Percentiles rank a stretch among this genome's conserved stretches.
phyloP scores from a whole-genome alignment of 1,140 invertebrate species.

The Drosophila sproati region DNA sequence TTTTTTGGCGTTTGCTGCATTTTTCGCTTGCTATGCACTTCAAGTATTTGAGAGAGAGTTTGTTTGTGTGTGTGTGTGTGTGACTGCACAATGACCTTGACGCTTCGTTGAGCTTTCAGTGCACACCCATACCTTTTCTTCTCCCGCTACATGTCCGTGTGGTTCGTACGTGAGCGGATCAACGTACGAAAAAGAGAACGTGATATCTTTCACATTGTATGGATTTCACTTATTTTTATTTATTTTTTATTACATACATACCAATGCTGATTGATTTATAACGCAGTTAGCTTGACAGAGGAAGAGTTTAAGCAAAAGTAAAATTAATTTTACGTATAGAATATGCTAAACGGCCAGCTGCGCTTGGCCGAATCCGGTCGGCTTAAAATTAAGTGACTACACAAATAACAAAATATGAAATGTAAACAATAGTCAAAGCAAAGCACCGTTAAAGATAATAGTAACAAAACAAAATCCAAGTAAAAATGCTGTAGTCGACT shows the following conservation, averaged over 20 bases:
- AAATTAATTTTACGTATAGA: not conserved
- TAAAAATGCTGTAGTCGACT: not conserved
- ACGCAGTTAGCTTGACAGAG: too few species aligned
- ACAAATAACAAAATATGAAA: constrained; percentile 4
- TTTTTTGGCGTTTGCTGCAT: too few species aligned
- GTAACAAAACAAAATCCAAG: not conserved
- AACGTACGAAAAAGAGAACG: not conserved
- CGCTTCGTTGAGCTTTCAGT: not conserved
- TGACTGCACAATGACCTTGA: not conserved
- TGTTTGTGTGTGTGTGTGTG: not conserved
- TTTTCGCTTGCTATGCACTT: too few species aligned
- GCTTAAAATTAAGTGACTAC: not conserved
- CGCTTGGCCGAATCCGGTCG: constrained; percentile 10
- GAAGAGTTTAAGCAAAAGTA: too few species aligned
- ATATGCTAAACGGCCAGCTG: constrained; percentile 4
- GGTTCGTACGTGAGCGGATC: constrained; percentile 3
- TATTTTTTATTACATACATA: too few species aligned
- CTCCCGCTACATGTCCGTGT: not conserved
- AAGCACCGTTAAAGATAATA: constrained; percentile 7
- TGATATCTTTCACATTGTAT: not conserved
- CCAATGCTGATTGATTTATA: not conserved
- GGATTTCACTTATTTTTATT: too few species aligned
- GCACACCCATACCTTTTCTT: not conserved
- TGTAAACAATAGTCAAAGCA: constrained; percentile 19
- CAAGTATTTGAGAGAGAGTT: not conserved